Conservation (phyloP, 1,140 invertebrate genomes). For the Phortica variegata region DNA sequence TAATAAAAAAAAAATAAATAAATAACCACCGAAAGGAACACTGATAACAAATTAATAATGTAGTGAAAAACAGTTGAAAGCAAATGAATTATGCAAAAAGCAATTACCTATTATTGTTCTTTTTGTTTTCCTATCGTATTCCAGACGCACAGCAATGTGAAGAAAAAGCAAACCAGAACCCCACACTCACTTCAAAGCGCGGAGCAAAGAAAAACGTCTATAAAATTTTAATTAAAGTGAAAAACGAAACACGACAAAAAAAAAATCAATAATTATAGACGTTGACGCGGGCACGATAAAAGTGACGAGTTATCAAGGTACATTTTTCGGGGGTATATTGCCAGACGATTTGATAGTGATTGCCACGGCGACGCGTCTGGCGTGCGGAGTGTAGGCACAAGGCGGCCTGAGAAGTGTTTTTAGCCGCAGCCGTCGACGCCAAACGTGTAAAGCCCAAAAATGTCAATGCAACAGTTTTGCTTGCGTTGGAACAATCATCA, state of each 20-base stretch:
- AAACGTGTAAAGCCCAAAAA: slow-evolving; percentile 37
- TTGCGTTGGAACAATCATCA: slow-evolving; percentile 88
- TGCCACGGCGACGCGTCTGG: slow-evolving; percentile 21
- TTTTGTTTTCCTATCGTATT: too few species aligned
- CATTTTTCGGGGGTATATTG: slow-evolving; percentile 25
- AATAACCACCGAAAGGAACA: slow-evolving; percentile 6
- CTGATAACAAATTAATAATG: slow-evolving; percentile 12
- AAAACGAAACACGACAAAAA: slow-evolving; percentile 19
- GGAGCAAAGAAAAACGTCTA: slow-evolving; percentile 34
- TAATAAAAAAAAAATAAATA: slow-evolving; percentile 24
- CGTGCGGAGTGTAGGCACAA: slow-evolving; percentile 25
- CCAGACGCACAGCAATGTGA: too few species aligned
- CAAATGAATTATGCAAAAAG: slow-evolving; percentile 22
- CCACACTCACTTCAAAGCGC: slow-evolving; percentile 3
- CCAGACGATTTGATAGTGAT: slow-evolving; percentile 25
- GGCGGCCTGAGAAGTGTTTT: slow-evolving; percentile 17
- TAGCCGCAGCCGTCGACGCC: slow-evolving; percentile 12
- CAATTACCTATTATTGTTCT: too few species aligned
- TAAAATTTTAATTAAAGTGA: slow-evolving; percentile 44
- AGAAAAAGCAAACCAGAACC: too few species aligned
- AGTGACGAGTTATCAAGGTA: slow-evolving; percentile 38
- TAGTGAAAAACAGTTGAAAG: slow-evolving; percentile 13
- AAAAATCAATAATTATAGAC: slow-evolving; percentile 37
- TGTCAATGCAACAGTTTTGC: slow-evolving; percentile 83
- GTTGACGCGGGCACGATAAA: slow-evolving; percentile 35